phyloP scores from a whole-genome alignment of 2,797 vertebrate genomes.

The Caiman crocodilus region DNA sequence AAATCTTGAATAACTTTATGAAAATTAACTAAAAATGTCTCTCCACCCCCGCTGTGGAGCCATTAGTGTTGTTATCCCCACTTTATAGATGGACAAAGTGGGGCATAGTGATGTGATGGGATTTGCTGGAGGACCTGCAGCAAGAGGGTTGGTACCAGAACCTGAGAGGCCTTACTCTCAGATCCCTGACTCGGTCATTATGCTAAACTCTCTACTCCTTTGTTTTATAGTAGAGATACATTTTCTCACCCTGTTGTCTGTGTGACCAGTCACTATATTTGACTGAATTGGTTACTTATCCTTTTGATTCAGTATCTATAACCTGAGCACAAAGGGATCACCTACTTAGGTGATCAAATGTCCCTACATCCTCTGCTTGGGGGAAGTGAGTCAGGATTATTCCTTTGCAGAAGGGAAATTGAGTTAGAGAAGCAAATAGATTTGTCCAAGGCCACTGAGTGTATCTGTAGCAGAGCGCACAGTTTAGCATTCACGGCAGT shows the following conservation, averaged over 20 bases:
- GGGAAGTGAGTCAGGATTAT: neutral
- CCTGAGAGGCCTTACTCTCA: neutral
- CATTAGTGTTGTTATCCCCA: rapidly evolving
- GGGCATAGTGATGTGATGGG: neutral
- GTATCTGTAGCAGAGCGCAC: neutral
- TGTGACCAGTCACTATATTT: too few species aligned
- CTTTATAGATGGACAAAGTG: neutral
- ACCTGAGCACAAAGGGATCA: neutral
- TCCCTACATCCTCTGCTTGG: too few species aligned
- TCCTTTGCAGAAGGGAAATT: neutral
- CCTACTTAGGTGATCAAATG: too few species aligned
- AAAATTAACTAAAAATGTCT: neutral
- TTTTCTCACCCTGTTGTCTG: neutral
- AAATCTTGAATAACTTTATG: neutral
- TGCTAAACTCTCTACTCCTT: rapidly evolving
- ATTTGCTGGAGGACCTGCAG: neutral
- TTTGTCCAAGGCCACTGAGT: neutral
- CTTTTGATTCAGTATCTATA: neutral
- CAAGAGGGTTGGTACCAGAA: rapidly evolving
- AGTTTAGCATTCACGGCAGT: rapidly evolving
- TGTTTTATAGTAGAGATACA: neutral
- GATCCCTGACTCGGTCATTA: neutral
- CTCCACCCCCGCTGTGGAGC: neutral
- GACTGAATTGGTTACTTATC: too few species aligned
- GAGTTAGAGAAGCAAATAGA: neutral